Conservation (phyloP, 2,888 invertebrate species). For the Cerastis rubricosa region DNA sequence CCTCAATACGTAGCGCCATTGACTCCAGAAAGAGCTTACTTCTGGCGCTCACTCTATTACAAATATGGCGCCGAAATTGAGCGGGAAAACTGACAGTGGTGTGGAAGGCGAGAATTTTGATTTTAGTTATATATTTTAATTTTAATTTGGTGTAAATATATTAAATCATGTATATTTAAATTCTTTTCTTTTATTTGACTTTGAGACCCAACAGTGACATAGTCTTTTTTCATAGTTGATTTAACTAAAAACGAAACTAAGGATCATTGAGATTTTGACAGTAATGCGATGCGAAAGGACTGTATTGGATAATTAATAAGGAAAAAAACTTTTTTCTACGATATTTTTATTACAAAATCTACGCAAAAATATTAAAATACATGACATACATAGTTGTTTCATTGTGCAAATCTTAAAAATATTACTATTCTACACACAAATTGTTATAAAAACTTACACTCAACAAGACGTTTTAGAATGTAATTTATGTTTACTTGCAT, state of each 20-base stretch:
- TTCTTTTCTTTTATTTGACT: background rate
- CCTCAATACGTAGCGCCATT: constrained; percentile 85
- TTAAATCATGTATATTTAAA: background rate
- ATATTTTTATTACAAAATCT: constrained; percentile 70
- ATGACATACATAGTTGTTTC: constrained; percentile 42
- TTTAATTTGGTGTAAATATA: constrained; percentile 10
- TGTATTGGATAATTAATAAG: background rate
- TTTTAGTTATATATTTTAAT: background rate
- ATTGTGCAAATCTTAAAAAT: constrained; percentile 67
- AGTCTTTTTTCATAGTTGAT: background rate
- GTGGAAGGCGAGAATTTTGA: background rate
- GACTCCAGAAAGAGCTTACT: constrained; percentile 85
- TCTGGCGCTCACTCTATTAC: constrained; percentile 83
- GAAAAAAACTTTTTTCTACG: background rate
- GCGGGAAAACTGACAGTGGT: constrained; percentile 53
- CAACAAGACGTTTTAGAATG: constrained; percentile 14
- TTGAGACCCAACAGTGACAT: background rate
- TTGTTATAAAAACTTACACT: constrained; percentile 22
- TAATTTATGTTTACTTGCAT: no score
- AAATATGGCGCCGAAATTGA: constrained; percentile 83
- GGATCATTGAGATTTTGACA: background rate
- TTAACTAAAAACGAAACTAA: background rate
- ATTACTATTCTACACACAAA: constrained; percentile 15
- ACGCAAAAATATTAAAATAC: constrained; percentile 62
- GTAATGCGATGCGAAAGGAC: background rate